Evolutionary conservation across 2,797 vertebrate genomes (phyloP).

Genomic region (Poecile montanus): DNA sequence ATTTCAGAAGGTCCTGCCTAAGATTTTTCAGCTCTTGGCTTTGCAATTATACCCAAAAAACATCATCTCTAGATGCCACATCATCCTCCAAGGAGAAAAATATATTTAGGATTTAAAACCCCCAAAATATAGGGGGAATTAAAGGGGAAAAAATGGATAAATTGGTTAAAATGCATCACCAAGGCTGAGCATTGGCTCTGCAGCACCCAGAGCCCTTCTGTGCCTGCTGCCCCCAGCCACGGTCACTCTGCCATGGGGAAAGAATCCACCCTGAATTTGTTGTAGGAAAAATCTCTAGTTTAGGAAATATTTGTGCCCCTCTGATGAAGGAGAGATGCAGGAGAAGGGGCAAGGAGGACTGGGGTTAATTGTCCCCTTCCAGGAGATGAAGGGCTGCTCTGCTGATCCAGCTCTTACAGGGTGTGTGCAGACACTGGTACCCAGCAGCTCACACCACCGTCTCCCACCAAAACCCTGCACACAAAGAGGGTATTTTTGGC

Average conservation of each 20-base stretch:
- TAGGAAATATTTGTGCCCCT: not conserved
- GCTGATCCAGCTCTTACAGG: not conserved
- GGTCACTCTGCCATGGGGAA: fast-evolving
- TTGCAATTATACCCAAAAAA: not conserved
- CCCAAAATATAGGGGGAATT: fast-evolving
- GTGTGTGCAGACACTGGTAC: not conserved
- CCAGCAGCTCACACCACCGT: not conserved
- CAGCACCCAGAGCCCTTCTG: not conserved
- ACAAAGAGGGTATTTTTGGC: not conserved
- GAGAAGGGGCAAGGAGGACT: not conserved
- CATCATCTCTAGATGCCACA: not conserved
- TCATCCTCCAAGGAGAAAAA: not conserved
- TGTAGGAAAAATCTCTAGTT: not conserved
- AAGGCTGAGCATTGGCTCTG: fast-evolving
- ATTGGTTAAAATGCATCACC: not conserved
- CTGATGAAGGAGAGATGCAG: not conserved
- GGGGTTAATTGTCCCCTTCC: not conserved
- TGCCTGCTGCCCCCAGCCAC: not conserved
- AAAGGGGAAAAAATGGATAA: fast-evolving
- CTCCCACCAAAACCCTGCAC: not conserved
- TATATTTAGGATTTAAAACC: not conserved
- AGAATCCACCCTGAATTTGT: not conserved
- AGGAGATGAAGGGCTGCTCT: not conserved
- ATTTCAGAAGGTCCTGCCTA: not conserved
- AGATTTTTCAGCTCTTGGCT: not conserved